Conservation (phyloP, 2,797 vertebrate genomes). For the Emydoidea blandingii region DNA sequence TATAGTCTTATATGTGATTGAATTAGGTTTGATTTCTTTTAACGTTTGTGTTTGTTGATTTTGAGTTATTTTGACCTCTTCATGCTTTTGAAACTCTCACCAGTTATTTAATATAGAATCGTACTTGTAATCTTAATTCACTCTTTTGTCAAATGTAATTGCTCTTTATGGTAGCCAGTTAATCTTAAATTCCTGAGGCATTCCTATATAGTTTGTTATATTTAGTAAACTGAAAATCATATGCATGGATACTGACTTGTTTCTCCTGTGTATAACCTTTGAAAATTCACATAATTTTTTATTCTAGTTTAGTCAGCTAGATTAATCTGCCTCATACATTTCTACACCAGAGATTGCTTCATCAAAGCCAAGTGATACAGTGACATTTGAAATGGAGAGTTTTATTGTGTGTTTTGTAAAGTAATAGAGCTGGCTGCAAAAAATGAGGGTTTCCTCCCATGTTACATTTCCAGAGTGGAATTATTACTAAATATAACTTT, state of each 20-base stretch:
- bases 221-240: not conserved
- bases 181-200: accelerated
- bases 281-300: slow-evolving; percentile 27
- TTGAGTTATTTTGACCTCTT: not conserved
- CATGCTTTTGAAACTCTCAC: not conserved
- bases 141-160: not conserved
- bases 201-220: not conserved
- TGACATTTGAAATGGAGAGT: not conserved
- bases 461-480: not conserved
- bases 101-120: not conserved
- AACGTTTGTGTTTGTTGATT: not conserved
- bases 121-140: not conserved
- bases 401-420: not conserved
- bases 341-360: not conserved
- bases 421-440: not conserved
- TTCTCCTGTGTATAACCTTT: not conserved
- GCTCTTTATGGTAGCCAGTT: not conserved
- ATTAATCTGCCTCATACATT: not conserved
- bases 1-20: not conserved
- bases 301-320: accelerated
- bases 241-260: not conserved
- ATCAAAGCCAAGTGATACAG: not conserved
- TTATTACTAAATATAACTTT: not conserved
- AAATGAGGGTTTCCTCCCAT: not conserved
- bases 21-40: not conserved